These are phyloP conservation scores for Carcharodon carcharias DNA, from an alignment of 2,797 vertebrate genomes.

Conservation along the genomic window DNA sequence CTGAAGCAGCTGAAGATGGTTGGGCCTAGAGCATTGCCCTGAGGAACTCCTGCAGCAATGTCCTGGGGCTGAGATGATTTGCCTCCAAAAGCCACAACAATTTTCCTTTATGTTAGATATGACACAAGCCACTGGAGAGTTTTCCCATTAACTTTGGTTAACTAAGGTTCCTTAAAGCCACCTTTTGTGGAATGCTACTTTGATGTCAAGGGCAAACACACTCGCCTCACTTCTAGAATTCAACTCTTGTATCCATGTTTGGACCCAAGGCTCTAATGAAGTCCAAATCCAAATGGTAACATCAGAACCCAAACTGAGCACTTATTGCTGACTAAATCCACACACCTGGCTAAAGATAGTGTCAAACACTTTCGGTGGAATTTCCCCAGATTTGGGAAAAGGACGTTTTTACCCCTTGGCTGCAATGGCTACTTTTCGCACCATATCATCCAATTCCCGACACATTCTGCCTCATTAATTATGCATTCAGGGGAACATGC, in stretches of 20 bases:
- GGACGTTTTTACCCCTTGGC: too few species aligned
- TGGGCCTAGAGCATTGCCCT: neutral
- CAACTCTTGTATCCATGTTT: neutral
- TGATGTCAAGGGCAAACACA: neutral
- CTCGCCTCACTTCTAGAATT: neutral
- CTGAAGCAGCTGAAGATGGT: neutral
- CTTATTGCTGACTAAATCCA: neutral
- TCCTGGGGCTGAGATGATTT: neutral
- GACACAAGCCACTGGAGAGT: neutral
- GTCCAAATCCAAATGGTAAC: neutral
- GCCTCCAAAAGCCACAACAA: neutral
- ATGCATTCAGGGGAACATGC: too few species aligned
- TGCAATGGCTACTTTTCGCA: too few species aligned
- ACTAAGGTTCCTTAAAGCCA: neutral
- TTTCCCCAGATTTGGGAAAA: too few species aligned
- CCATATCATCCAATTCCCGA: too few species aligned
- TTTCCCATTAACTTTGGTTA: neutral
- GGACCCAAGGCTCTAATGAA: neutral
- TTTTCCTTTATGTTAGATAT: neutral
- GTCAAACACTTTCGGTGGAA: neutral
- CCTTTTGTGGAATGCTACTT: neutral
- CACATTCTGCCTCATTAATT: too few species aligned
- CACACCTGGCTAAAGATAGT: neutral
- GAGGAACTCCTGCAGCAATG: neutral
- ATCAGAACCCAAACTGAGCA: neutral